Evolutionary conservation across 2,113 vertebrate species (phyloP), one percentile per base, ranked within the genome.

Genomic region (Melanerpes formicivorus): DNA sequence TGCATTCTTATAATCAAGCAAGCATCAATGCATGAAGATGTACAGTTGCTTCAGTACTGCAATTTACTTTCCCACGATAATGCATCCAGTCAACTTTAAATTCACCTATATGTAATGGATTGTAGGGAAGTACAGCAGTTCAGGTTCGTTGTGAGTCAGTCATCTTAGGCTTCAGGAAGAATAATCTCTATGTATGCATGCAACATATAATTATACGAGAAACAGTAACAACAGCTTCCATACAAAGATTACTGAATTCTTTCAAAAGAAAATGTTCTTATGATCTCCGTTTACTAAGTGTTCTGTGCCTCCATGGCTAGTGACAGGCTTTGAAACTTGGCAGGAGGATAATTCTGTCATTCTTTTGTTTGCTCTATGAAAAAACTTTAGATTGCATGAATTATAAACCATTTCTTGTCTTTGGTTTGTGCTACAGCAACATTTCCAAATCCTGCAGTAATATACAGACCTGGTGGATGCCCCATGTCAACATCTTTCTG

Each of bases 151-250:
- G 18, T 74, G 87, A 92, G 66, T 87, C 84, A 88, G 75, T 69
- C 8, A 1, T 62, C 1, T 65, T n/a, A 71, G 44, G 63, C 74
- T 88, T 87, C 2, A 3, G 44, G 88, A 84, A 78, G 85, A 42
- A 34, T 10, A 62, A 73, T 64, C 42, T 88, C n/a, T 87, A 9
- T 29, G 23, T 86, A 32, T 80, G 62, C 37, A 27, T 69, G 80
- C 66, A 90, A 75, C 50, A 64, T 23, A 26, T 72, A 92, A 96
- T 95, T 86, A 93, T 4, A 94, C 37, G 10, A 88, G 17, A 89
- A 72, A 44, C 16, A 56, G 44, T 44, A 82, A 40, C 46, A 90
- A 67, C 32, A 79, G 48, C 67, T 87, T 91, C 62, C 48, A 44
- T 62, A 29, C 67, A 40, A 81, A 84, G 70, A 48, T 69, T 67